These are phyloP conservation scores for Rhysida immarginata DNA, from an alignment of 1,140 invertebrate species.

Conservation along the genomic window DNA sequence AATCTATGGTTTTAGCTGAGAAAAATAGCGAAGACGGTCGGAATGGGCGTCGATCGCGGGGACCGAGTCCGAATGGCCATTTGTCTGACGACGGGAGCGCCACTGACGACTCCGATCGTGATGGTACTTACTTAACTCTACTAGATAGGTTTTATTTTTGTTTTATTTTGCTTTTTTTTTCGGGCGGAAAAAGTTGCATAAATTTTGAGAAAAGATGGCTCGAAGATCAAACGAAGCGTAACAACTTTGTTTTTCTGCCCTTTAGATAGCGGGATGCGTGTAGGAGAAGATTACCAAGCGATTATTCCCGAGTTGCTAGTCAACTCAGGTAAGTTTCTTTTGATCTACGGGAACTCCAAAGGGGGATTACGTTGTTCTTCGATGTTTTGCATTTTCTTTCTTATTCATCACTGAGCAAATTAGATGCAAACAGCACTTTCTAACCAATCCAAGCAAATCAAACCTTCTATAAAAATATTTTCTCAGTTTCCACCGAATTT, in stretches of 20 bases:
- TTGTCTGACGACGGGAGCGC: constrained; percentile 41
- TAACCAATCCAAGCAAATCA: too few species aligned
- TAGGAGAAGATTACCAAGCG: constrained; percentile 85
- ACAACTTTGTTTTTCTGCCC: constrained; percentile 9
- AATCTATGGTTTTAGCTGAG: constrained; percentile 80
- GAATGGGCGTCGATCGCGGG: constrained; percentile 69
- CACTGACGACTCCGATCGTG: constrained; percentile 27
- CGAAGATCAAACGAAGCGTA: not conserved
- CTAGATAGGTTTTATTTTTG: too few species aligned
- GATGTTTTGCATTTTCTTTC: too few species aligned
- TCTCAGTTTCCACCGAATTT: too few species aligned
- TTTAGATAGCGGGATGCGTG: constrained; percentile 77
- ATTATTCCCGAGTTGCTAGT: constrained; percentile 60
- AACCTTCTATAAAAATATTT: too few species aligned
- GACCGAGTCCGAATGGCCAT: constrained; percentile 73
- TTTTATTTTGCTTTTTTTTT: not conserved
- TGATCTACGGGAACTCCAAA: not conserved
- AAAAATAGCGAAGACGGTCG: constrained; percentile 59
- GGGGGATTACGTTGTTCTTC: not conserved
- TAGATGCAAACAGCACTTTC: too few species aligned
- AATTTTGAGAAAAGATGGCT: constrained; percentile 15
- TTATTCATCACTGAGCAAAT: too few species aligned
- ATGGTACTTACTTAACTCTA: constrained; percentile 19
- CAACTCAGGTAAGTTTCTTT: constrained; percentile 34
- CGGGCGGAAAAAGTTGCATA: too few species aligned